These are phyloP conservation scores for Malurus cyaneus DNA, from an alignment of 2,113 vertebrate genomes.

Conservation along the genomic window DNA sequence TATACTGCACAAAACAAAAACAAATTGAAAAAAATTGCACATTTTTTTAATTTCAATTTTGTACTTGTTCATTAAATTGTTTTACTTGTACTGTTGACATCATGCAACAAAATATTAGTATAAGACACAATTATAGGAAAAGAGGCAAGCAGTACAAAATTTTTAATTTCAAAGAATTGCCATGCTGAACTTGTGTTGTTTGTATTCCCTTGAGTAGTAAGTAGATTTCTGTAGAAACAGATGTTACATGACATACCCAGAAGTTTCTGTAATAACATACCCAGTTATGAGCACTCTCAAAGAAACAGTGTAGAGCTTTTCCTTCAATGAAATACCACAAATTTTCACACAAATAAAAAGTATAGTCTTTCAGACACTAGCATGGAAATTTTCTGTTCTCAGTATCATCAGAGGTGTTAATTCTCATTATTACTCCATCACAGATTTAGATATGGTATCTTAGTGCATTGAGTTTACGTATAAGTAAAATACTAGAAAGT, in stretches of 20 bases:
- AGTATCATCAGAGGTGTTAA: background rate
- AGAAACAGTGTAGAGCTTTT: background rate
- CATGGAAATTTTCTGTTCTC: background rate
- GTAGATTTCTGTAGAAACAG: background rate
- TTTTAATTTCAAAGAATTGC: background rate
- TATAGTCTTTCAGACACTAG: background rate
- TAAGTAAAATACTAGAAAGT: background rate
- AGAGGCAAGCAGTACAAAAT: background rate
- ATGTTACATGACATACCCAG: background rate
- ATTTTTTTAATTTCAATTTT: background rate
- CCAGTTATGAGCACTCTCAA: background rate
- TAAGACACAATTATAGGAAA: background rate
- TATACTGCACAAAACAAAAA: background rate
- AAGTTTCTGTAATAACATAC: background rate
- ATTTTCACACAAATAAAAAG: background rate
- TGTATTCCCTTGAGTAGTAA: background rate
- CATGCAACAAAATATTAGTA: background rate
- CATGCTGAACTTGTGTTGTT: background rate
- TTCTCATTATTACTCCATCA: background rate
- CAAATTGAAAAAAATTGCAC: accelerated
- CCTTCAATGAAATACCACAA: background rate
- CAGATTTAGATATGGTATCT: background rate
- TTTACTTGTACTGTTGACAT: background rate
- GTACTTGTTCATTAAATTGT: background rate
- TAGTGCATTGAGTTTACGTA: background rate